phyloP scores from a whole-genome alignment of 2,888 invertebrate species.

The Synanthedon andrenaeformis region DNA sequence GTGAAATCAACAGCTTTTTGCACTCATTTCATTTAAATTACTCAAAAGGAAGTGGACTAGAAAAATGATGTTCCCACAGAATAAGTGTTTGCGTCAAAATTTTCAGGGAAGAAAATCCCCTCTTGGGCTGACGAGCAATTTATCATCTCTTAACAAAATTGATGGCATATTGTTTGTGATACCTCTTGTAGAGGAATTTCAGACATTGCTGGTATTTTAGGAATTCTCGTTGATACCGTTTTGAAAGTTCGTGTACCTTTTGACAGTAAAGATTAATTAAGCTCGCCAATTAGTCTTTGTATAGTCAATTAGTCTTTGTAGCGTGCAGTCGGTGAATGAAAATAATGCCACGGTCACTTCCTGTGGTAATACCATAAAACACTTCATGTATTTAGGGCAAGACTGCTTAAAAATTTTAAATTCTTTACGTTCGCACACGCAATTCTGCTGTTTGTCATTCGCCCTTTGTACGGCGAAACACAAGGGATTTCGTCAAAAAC shows the following conservation, averaged over 20 bases:
- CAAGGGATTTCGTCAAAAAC: constrained; percentile 36
- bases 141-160: constrained; percentile 27
- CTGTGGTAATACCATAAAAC: background rate
- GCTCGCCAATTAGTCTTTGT: too few species aligned
- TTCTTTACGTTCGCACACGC: constrained; percentile 30
- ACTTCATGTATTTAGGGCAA: constrained; percentile 3
- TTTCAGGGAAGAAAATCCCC: constrained; percentile 8
- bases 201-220: constrained; percentile 4
- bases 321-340: too few species aligned
- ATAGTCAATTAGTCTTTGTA: too few species aligned
- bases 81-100: constrained; percentile 12
- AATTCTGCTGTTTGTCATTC: constrained; percentile 33
- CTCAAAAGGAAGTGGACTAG: constrained; percentile 20
- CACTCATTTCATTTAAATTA: background rate
- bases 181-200: constrained; percentile 20
- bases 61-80: constrained; percentile 22
- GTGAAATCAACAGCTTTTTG: background rate
- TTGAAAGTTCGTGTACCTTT: too few species aligned
- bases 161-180: constrained; percentile 17
- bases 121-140: constrained; percentile 17
- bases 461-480: constrained; percentile 15
- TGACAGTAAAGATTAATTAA: too few species aligned
- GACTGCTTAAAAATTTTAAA: constrained; percentile 15
- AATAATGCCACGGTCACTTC: background rate
- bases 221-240: background rate